Evolutionary conservation across 2,888 invertebrate genomes (phyloP).

Genomic region (Polylopha cassiicola): DNA sequence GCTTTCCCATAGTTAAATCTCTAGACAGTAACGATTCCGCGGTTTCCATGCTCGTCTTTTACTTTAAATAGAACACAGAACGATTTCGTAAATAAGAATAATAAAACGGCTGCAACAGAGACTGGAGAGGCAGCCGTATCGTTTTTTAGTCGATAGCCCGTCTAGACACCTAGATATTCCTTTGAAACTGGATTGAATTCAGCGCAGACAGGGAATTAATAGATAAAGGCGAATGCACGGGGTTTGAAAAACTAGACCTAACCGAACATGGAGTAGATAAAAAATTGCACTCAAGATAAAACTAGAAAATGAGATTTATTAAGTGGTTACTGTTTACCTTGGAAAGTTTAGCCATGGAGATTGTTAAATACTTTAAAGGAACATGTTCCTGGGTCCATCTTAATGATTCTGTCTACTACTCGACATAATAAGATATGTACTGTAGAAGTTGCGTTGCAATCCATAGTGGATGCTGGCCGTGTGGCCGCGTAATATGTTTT

Average conservation of each 20-base stretch:
- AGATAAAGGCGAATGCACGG: constrained; percentile 49
- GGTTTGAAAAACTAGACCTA: constrained; percentile 27
- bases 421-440: too few species aligned
- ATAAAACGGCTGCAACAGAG: constrained; percentile 12
- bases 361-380: too few species aligned
- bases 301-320: constrained; percentile 3
- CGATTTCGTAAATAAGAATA: constrained; percentile 11
- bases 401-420: too few species aligned
- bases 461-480: too few species aligned
- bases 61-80: constrained; percentile 2
- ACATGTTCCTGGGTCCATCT: too few species aligned
- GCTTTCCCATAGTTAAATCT: too few species aligned
- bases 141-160: constrained; percentile 32
- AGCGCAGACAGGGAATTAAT: constrained; percentile 49
- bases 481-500: too few species aligned
- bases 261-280: constrained; percentile 6
- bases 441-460: too few species aligned
- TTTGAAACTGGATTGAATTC: constrained; percentile 51
- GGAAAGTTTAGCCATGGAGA: neutral
- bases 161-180: constrained; percentile 60
- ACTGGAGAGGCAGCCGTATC: constrained; percentile 14
- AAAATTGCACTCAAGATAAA: constrained; percentile 7
- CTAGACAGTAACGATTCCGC: too few species aligned
- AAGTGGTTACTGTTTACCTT: neutral
- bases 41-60: neutral